Base-by-base conservation (phyloP, 2,888 invertebrate genomes). In the Ichneumon xanthorius region DNA sequence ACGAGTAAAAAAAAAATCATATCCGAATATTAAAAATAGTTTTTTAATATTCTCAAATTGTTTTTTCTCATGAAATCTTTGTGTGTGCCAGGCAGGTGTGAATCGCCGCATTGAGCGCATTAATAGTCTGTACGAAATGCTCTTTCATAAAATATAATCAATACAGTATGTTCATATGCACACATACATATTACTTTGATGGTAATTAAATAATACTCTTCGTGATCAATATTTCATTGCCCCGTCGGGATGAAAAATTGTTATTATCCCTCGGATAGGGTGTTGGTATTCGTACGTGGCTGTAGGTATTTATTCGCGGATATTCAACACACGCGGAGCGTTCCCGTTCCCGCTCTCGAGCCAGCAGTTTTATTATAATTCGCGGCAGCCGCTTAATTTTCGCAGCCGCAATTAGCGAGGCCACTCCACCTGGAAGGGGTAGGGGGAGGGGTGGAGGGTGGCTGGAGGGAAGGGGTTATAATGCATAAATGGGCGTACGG, bases 381-480 rank as follows among this genome's bases (percentile, higher is more conserved):
- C 73, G 77, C 72, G 68, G 80, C 77, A 84, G 77, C 70, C 85
- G 85, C 84, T 85, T 85, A 82, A 85, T 87, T 87, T 87, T 87
- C 81, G 77, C 80, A 80, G 82, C 84, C 80, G 84, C 84, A 87
- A 87, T 87, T 87, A 87, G 85, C 83, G 85, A 70, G 63, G 76
- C 84, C 75, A 76, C 80, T 79, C 72, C 58, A 73, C 72, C 61
- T 58, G 80, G 68, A 26, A 45, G 19, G 53, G 22, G 50, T 16
- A 19, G 40, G 11, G n/a, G 2, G 22, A 16, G 26, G 9, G 40
- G 9, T 1, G 7, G 11, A 2, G 33, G 26, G 40, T n/a, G 6
- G 6, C 45, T 16, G 14, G 1, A 45, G 45, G 16, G 45, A 45
- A 45, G 83, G 45, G 63, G n/a, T 79, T 79, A 71, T 84, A 80